Evolutionary conservation across 2,888 invertebrate genomes (phyloP), one percentile per base, ranked within the genome.

Genomic region (Limnephilus auricula): DNA sequence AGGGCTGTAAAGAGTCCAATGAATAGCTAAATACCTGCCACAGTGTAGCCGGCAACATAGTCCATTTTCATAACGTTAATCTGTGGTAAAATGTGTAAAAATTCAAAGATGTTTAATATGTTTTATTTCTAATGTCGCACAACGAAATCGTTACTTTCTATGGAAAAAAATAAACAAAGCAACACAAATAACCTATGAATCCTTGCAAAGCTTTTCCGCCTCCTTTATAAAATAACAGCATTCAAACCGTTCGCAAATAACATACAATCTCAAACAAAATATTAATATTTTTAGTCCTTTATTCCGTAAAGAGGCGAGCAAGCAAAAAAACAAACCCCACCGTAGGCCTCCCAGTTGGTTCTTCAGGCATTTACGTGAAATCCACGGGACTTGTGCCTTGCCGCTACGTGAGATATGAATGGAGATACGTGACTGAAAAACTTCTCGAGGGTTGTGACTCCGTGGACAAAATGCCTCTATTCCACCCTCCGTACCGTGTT

Each of bases 401-500:
- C 65, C 34, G n/a, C n/a, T 84, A 84, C 84, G 84, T 84, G 84
- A 84, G 34, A 84, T 84, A 37, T 84, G 84, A 37, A 84, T 40
- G 37, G 84, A 84, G 37, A 18, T 84, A 84, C 84, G 84, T 84
- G 84, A 84, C 84, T 32, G 84, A 32, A 84, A 31, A 84, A 84
- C 84, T 84, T 84, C 25, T 84, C 25, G 34, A 37, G 84, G 84
- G 84, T 37, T 34, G 84, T 25, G 84, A 84, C n/a, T 37, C 37
- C 84, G 80, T 82, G 80, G 80, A 82, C 80, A 84, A 84, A 84
- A 84, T 84, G 37, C 40, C 37, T 37, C 40, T 84, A 84, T 82
- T 32, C 32, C 18, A n/a, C 6, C 34, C 30, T 25, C 4, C 84
- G 25, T n/a, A 25, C 25, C 65, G 65, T 65, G n/a, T 65, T 65